These are phyloP conservation scores for Zygogramma bicolorata DNA, from an alignment of 2,888 invertebrate genomes.

Conservation along the genomic window DNA sequence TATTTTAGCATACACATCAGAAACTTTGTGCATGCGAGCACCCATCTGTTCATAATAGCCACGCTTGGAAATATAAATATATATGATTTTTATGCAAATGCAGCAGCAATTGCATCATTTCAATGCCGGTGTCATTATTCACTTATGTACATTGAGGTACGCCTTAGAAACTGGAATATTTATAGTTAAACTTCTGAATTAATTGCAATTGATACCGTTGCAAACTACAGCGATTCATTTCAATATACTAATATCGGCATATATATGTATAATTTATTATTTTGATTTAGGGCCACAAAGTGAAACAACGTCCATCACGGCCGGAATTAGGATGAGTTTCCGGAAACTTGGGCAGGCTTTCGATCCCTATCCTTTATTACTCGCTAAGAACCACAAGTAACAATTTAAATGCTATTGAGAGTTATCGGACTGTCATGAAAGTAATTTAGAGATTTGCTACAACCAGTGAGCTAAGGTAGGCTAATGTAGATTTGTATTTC, in stretches of 20 bases:
- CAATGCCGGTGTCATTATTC: constrained; percentile 6
- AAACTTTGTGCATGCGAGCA: not conserved
- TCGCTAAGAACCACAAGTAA: no score
- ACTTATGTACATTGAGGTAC: constrained; percentile 3
- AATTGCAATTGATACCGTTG: not conserved
- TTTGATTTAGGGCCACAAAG: no score
- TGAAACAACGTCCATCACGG: no score
- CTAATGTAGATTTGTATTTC: no score
- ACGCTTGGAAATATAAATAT: not conserved
- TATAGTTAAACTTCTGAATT: not conserved
- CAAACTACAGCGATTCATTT: not conserved
- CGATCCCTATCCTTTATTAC: no score
- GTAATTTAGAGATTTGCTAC: no score
- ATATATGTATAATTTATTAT: no score
- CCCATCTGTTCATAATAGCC: not conserved
- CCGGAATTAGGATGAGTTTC: no score
- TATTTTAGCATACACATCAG: not conserved
- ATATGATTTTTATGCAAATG: constrained; percentile 1
- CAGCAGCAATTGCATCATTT: constrained; percentile 5
- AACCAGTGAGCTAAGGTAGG: no score
- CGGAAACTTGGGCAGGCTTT: no score
- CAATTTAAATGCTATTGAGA: no score
- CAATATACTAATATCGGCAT: not conserved
- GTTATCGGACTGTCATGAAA: no score
- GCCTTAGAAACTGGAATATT: constrained; percentile 8